These are phyloP conservation scores for Portevinia maculata DNA, from an alignment of 2,888 invertebrate genomes.

Conservation along the genomic window DNA sequence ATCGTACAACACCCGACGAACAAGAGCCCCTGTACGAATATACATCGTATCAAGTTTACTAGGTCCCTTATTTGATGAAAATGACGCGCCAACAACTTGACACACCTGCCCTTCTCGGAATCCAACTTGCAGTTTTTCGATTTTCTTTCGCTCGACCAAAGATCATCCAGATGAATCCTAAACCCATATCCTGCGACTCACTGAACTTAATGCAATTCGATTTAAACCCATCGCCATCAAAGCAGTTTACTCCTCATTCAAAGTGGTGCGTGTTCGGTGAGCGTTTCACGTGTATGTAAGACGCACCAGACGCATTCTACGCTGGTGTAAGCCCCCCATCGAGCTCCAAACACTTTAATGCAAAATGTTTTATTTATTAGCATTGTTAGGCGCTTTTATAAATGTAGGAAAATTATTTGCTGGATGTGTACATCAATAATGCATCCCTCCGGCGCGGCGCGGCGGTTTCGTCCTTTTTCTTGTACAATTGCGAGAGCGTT, in stretches of 20 bases:
- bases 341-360: slow-evolving; percentile 77
- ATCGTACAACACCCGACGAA: too few species aligned
- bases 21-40: too few species aligned
- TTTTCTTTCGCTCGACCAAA: not conserved
- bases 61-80: too few species aligned
- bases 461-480: slow-evolving; percentile 73
- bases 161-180: slow-evolving; percentile 13
- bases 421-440: slow-evolving; percentile 77
- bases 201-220: slow-evolving; percentile 19
- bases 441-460: slow-evolving; percentile 68
- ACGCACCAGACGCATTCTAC: slow-evolving; percentile 47
- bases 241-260: not conserved
- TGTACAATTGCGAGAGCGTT: slow-evolving; percentile 32
- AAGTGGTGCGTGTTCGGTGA: slow-evolving; percentile 48
- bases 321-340: slow-evolving; percentile 75
- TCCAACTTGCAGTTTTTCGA: too few species aligned
- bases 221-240: not conserved
- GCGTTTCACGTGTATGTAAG: slow-evolving; percentile 33
- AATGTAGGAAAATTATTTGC: slow-evolving; percentile 77
- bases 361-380: slow-evolving; percentile 78
- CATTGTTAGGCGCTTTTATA: slow-evolving; percentile 76
- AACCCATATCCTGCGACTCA: slow-evolving; percentile 14
- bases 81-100: too few species aligned
- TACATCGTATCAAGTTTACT: too few species aligned
- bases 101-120: too few species aligned